Evolutionary conservation across 2,113 vertebrate genomes (phyloP), one percentile per base, ranked within the genome.

Genomic region (Plecotus auritus): DNA sequence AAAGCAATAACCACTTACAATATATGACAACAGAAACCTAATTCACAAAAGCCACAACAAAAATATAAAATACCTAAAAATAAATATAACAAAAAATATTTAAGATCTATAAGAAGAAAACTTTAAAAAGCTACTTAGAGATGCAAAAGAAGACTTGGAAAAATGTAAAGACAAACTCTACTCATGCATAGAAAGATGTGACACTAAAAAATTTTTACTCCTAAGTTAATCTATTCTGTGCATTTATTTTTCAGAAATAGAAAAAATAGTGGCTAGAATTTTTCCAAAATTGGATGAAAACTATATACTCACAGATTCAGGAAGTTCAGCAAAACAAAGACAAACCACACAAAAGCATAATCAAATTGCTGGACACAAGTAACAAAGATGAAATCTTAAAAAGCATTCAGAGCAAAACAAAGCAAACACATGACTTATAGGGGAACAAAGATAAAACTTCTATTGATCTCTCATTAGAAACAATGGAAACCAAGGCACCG

Each of bases 61-160:
- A 93, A 83, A 78, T 6, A 72, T 32, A 80, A 95, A 91, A 59
- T 49, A 74, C 10, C 22, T n/a, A 74, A 8, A 45, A 76, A 87
- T 88, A 92, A 74, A 94, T 73, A 77, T 45, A 92, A 76, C n/a
- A 92, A 76, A 69, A 78, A 94, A 74, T 85, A 84, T 28, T 91
- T 88, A 95, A 83, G 14, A 83, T 32, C 22, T 96, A 9, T 40
- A 74, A 64, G 64, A 86, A 77, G 73, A 94, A 85, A 96, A 93
- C 35, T 64, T 92, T 56, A 49, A 92, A 86, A 85, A 76, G 18
- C 30, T 88, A 69, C 30, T 23, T 70, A 77, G 82, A 72, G 17
- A 83, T 73, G 32, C 40, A 93, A 93, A 93, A 69, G 77, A 73
- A 73, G 8, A 85, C 30, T 82, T 61, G 37, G 84, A 66, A 86